Percentiles rank a stretch among this genome's conserved stretches.
Evolutionary conservation across 2,113 vertebrate genomes (phyloP).

Genomic region (Sturnus vulgaris): DNA sequence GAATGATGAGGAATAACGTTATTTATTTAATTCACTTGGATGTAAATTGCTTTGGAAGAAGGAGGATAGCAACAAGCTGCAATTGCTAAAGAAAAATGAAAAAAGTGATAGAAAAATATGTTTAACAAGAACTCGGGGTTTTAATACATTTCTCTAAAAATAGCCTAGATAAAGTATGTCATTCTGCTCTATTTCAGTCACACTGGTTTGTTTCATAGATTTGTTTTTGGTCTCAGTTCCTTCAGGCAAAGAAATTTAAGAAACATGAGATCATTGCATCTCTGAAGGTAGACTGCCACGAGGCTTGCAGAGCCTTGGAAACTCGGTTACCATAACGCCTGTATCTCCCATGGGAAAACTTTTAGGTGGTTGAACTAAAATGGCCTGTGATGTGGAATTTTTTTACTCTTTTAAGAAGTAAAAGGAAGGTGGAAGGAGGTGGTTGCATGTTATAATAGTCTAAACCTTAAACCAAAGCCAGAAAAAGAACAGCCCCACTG

Average conservation of each 20-base stretch:
- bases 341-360: background rate
- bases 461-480: background rate
- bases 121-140: background rate
- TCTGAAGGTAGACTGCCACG: background rate
- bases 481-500: background rate
- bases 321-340: background rate
- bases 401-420: background rate
- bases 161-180: slow-evolving; percentile 31
- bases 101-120: background rate
- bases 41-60: background rate
- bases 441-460: too few species aligned
- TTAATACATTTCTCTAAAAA: slow-evolving; percentile 36
- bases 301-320: background rate
- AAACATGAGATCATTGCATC: background rate
- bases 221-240: slow-evolving; percentile 24
- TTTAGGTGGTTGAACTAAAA: background rate
- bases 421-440: background rate
- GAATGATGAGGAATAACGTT: background rate
- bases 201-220: slow-evolving; percentile 5
- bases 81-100: background rate
- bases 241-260: slow-evolving; percentile 25
- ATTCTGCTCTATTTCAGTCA: slow-evolving; percentile 51
- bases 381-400: background rate
- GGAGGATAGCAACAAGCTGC: background rate
- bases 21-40: background rate